These are phyloP conservation scores for Oncorhynchus mykiss DNA, from an alignment of 2,113 vertebrate genomes.

Conservation along the genomic window DNA sequence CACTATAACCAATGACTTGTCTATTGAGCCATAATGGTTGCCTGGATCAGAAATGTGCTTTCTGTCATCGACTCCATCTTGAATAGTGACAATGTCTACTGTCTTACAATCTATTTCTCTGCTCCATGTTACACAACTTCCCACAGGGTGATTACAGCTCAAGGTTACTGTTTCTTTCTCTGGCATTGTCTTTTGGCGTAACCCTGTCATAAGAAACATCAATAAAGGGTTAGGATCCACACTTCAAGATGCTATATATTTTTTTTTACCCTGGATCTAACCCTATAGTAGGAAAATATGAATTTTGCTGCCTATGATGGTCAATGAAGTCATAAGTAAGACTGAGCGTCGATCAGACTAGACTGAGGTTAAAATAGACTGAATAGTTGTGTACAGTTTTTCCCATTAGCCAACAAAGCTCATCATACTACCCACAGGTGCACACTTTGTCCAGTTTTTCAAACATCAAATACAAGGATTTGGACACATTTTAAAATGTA, in stretches of 20 bases:
- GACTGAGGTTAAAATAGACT: no score
- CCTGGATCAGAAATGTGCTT: fast-evolving
- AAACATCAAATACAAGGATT: neutral
- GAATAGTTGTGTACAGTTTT: neutral
- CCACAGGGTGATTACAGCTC: conserved; percentile 4
- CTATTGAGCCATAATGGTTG: neutral
- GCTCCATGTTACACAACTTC: conserved; percentile 16
- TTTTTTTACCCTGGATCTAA: no score
- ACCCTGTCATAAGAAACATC: conserved; percentile 1
- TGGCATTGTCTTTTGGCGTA: fast-evolving
- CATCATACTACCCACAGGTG: neutral
- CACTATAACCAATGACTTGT: neutral
- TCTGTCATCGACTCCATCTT: fast-evolving
- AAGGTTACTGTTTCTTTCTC: neutral
- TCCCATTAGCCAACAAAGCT: neutral
- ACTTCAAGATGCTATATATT: no score
- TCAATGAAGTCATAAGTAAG: no score
- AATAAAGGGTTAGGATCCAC: neutral
- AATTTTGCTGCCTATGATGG: no score
- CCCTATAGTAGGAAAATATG: no score
- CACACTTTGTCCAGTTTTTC: neutral
- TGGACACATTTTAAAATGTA: neutral
- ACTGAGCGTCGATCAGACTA: no score
- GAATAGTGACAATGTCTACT: neutral
- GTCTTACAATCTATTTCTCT: fast-evolving